These are phyloP conservation scores for Amphipyra tragopoginis DNA, from an alignment of 2,888 invertebrate genomes.

Conservation along the genomic window DNA sequence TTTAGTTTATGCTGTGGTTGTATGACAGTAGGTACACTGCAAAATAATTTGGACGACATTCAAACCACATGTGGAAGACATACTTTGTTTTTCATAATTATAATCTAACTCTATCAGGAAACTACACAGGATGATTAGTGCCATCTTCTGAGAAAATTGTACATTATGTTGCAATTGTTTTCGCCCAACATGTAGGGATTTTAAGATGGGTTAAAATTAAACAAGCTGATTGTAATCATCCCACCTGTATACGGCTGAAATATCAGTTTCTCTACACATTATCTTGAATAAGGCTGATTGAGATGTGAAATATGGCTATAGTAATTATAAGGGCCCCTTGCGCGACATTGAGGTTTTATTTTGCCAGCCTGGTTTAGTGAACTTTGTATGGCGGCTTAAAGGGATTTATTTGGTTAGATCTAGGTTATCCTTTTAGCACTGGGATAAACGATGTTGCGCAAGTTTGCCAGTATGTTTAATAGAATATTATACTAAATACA, in stretches of 20 bases:
- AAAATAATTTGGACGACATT: not conserved
- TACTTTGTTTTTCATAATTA: not conserved
- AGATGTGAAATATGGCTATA: too few relatives aligned
- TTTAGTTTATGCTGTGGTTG: not conserved
- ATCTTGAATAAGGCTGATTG: not conserved
- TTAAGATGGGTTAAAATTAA: conserved; percentile 16
- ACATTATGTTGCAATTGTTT: conserved; percentile 19
- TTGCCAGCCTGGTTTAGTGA: too few relatives aligned
- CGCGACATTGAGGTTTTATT: too few relatives aligned
- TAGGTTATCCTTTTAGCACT: too few relatives aligned
- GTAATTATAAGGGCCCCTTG: too few relatives aligned
- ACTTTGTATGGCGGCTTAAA: too few relatives aligned
- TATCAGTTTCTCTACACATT: not conserved
- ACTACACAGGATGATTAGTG: conserved; percentile 37
- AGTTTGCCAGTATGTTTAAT: too few relatives aligned
- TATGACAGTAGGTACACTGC: too few relatives aligned
- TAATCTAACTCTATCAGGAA: not conserved
- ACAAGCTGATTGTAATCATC: not conserved
- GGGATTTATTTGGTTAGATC: too few relatives aligned
- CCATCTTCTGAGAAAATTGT: conserved; percentile 45
- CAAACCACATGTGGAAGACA: not conserved
- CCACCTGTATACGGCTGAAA: not conserved
- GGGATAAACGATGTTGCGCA: too few relatives aligned
- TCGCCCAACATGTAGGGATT: conserved; percentile 34
- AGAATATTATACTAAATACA: too few relatives aligned